Evolutionary conservation across 2,797 vertebrate species (phyloP), one percentile per base, ranked within the genome.

Genomic region (Sciurus vulgaris): DNA sequence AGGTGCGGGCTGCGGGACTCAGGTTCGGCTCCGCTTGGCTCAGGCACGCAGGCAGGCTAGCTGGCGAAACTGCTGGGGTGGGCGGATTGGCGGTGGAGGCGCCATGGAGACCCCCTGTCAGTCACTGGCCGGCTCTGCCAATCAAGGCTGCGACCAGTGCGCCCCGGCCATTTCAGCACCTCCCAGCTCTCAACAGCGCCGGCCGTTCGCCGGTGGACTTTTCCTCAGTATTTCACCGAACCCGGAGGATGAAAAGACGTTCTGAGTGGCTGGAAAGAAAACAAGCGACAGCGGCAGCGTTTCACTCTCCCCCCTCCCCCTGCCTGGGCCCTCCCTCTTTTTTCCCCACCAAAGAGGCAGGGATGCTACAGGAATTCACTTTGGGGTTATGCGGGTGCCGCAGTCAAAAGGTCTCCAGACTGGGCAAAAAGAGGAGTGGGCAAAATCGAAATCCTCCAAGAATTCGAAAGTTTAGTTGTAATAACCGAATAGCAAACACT

Each of bases 111-210:
- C 97, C 98, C 99, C 98, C 98, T 99, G 99, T 99, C 99, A 99
- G 99, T 99, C 99, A 99, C 98, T 98, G 99, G 99, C 99, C 98
- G 98, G 98, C 98, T 99, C 98, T 98, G 99, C 99, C 99, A 99
- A 99, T 99, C 99, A 98, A 98, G 98, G 99, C 97, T 93, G 98
- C 98, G 97, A 73, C 95, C 76, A 20, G 98, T 69, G 98, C 96
- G 93, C 96, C 81, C 78, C 77, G 96, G 97, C 96, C 97, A 95
- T 98, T 98, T 98, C 98, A 98, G 99, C 99, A 97, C 99, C 99
- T 99, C 99, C 99, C 99, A 85, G 98, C 96, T 91, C 97, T 98
- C 98, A 96, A 98, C 98, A 97, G 98, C 98, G 98, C 98, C 98
- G 98, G 54, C 86, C 0, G 88, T 63, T 49, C 51, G 26, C 51